A percentile compares a stretch with the other conserved stretches of the same genome.
These are phyloP conservation scores for Lampris megalopsis DNA, from an alignment of 2,113 vertebrate species.

Conservation along the genomic window DNA sequence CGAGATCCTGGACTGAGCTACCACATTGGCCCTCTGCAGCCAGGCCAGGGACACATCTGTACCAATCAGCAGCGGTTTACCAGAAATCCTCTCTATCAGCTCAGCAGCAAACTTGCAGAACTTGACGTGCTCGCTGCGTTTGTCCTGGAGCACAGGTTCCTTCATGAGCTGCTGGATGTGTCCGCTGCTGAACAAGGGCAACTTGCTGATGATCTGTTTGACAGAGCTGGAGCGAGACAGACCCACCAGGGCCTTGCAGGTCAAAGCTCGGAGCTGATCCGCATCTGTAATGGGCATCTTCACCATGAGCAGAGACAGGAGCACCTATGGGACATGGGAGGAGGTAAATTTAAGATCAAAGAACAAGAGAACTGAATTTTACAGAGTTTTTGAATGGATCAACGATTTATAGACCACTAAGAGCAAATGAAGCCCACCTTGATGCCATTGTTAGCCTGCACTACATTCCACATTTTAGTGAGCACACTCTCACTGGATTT, in stretches of 20 bases:
- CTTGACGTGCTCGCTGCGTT: conserved; percentile 96
- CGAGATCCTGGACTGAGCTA: conserved; percentile 95
- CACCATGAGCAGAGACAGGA: conserved; percentile 92
- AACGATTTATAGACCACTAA: background rate
- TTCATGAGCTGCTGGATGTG: conserved; percentile 99
- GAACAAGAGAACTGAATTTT: background rate
- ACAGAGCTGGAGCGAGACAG: conserved; percentile 93
- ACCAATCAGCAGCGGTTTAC: conserved; percentile 94
- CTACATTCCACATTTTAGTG: conserved; percentile 98
- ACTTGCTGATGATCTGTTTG: conserved; percentile 97
- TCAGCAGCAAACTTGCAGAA: conserved; percentile 97
- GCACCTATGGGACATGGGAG: conserved; percentile 72
- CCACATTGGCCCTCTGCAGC: conserved; percentile 94
- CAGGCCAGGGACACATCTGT: conserved; percentile 95
- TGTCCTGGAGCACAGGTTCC: conserved; percentile 97
- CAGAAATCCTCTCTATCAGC: conserved; percentile 95
- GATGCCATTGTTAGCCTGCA: conserved; percentile 98
- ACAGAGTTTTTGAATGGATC: background rate
- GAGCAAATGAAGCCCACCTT: conserved; percentile 78
- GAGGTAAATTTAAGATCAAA: background rate
- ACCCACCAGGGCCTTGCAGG: conserved; percentile 96
- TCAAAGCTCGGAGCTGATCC: conserved; percentile 94
- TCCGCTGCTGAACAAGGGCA: conserved; percentile 96
- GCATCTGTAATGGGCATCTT: conserved; percentile 99
- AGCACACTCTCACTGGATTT: conserved; percentile 92